Base-by-base conservation (phyloP, 2,888 invertebrate species). In the Aproaerema taeniolella region DNA sequence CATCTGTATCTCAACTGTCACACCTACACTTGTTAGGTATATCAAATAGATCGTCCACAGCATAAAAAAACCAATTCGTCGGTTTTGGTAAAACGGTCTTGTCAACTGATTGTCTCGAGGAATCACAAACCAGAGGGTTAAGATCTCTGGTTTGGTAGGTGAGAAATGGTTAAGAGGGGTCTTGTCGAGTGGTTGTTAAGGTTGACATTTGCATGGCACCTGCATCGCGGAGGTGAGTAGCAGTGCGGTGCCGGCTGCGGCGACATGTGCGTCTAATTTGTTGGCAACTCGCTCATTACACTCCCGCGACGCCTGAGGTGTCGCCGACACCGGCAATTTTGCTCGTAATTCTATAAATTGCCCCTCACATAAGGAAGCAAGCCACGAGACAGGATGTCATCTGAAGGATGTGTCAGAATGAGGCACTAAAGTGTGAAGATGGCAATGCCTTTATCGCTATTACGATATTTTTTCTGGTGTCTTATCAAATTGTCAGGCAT, bases 251-350 rank as follows among this genome's bases (percentile, higher is more conserved):
- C 82, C 83, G 81, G 81, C 82, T 83, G 83, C 65, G 77, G 53
- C 82, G 78, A 79, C 85, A 86, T 86, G 73, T 86, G 85, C 78
- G 68, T 67, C 80, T 81, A 82, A 85, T 85, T 83, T 80, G 83
- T 75, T 68, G 65, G 59, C 65, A 57, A 74, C 66, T 62, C 71
- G 61, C 74, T 80, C 74, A 82, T 83, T 82, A 83, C 71, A 48
- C 58, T 61, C 62, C 65, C 58, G 63, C 67, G 64, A 64, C 70
- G 80, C 82, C 79, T 57, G 79, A 81, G 81, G 83, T 83, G 81
- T 81, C 72, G 67, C 68, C 61, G 53, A 67, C 67, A 70, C 66
- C 58, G 61, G 58, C 70, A 77, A 79, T 82, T 80, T 80, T 57
- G 61, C 64, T 58, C 54, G 57, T 79, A 76, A 78, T 81, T 78